Percentiles rank a stretch among this genome's conserved stretches.
Conservation (phyloP, 1,140 invertebrate species). For the Drosophila takahashii region DNA sequence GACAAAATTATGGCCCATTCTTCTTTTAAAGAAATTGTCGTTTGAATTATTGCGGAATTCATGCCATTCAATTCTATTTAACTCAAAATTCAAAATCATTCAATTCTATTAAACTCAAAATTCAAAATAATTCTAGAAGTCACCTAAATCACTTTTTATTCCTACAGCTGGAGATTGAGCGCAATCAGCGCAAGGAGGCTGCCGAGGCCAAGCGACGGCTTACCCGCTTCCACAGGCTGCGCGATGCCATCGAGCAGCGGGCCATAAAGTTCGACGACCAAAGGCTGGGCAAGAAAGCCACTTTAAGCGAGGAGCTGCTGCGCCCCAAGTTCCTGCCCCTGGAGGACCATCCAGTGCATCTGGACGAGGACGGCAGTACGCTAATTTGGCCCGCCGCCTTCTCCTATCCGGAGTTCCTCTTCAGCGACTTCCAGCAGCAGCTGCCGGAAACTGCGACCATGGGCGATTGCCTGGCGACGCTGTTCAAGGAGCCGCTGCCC, state of each 20-base stretch:
- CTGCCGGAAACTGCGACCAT: constrained; percentile 91
- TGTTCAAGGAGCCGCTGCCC: constrained; percentile 89
- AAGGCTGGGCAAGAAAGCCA: constrained; percentile 72
- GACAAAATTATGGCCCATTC: too few relatives aligned
- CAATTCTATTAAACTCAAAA: too few relatives aligned
- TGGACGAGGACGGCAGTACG: constrained; percentile 85
- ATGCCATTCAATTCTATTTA: too few relatives aligned
- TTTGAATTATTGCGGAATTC: too few relatives aligned
- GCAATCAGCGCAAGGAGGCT: constrained; percentile 87
- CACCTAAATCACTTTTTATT: background rate
- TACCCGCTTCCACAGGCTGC: constrained; percentile 83
- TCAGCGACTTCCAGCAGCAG: constrained; percentile 90
- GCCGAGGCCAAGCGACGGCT: constrained; percentile 85
- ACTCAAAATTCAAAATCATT: too few relatives aligned
- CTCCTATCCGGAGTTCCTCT: constrained; percentile 92
- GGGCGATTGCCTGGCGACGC: constrained; percentile 88
- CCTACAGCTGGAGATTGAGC: constrained; percentile 86
- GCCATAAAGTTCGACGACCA: constrained; percentile 86
- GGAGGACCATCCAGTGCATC: constrained; percentile 72
- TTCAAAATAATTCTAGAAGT: too few relatives aligned
- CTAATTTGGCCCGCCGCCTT: constrained; percentile 93
- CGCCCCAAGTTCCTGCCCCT: constrained; percentile 84
- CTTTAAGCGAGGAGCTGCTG: constrained; percentile 83
- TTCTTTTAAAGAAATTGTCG: too few relatives aligned
- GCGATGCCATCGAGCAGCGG: constrained; percentile 85